A percentile compares a stretch with the other conserved stretches of the same genome.
phyloP scores from a whole-genome alignment of 2,797 vertebrate genomes.

The Acipenser ruthenus region DNA sequence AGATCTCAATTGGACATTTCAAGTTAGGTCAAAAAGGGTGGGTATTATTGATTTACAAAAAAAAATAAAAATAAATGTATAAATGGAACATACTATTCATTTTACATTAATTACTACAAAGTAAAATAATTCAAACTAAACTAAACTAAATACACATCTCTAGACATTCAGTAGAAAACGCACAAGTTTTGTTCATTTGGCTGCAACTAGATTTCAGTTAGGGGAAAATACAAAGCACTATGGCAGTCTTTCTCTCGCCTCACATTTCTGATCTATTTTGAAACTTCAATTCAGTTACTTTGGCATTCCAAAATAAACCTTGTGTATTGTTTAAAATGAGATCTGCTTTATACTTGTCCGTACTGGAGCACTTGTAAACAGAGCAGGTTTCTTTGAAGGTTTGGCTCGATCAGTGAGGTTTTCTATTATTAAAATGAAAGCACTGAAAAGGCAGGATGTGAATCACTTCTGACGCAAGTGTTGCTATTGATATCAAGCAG shows the following conservation, averaged over 20 bases:
- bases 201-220: neutral
- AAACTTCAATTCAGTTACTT: neutral
- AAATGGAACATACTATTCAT: too few species aligned
- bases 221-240: neutral
- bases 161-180: too few species aligned
- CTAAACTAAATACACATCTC: too few species aligned
- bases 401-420: neutral
- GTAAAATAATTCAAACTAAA: too few species aligned
- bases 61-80: too few species aligned
- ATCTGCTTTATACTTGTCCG: neutral
- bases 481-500: conserved; percentile 21
- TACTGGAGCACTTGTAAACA: neutral
- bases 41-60: too few species aligned
- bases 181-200: too few species aligned
- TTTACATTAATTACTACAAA: too few species aligned
- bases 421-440: conserved; percentile 27
- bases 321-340: conserved; percentile 1
- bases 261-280: neutral
- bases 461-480: conserved; percentile 28
- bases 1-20: too few species aligned
- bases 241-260: neutral
- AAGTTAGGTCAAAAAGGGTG: too few species aligned
- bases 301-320: neutral
- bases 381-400: neutral
- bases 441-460: conserved; percentile 25